Evolutionary conservation across 2,888 invertebrate species (phyloP).

Genomic region (Eudemis profundana): DNA sequence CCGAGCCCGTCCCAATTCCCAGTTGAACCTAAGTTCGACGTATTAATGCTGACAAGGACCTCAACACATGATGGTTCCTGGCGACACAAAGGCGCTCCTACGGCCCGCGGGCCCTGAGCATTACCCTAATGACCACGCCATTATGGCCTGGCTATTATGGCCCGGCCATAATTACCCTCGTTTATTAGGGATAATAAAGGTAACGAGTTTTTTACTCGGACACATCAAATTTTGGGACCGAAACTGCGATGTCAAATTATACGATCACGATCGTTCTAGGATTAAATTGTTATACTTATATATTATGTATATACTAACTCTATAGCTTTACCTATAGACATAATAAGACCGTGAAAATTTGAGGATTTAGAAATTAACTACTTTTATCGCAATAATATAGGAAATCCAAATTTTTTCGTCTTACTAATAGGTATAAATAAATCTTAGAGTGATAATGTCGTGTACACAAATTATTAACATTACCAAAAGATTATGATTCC

Average conservation of each 20-base stretch:
- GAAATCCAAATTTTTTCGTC: no score
- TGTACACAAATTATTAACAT: no score
- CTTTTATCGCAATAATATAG: no score
- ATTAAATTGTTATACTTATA: constrained; percentile 48
- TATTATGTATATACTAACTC: constrained; percentile 19
- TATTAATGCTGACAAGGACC: constrained; percentile 24
- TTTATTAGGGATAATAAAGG: constrained; percentile 77
- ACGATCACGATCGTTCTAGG: constrained; percentile 55
- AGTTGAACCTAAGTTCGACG: no score
- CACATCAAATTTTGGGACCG: constrained; percentile 59
- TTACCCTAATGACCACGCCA: constrained; percentile 65
- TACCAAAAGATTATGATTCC: no score
- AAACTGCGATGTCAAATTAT: constrained; percentile 66
- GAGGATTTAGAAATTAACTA: no score
- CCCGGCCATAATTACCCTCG: constrained; percentile 57
- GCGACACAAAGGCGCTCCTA: constrained; percentile 64
- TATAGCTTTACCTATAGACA: no score
- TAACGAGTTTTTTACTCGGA: constrained; percentile 76
- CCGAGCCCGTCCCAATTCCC: no score
- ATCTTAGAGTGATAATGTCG: no score
- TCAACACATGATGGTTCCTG: constrained; percentile 46
- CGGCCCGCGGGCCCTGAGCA: constrained; percentile 57
- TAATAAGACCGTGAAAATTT: no score
- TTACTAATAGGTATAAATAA: no score
- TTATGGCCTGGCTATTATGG: constrained; percentile 63